Conservation (phyloP, 2,113 vertebrate species). For the Spilogale gracilis region DNA sequence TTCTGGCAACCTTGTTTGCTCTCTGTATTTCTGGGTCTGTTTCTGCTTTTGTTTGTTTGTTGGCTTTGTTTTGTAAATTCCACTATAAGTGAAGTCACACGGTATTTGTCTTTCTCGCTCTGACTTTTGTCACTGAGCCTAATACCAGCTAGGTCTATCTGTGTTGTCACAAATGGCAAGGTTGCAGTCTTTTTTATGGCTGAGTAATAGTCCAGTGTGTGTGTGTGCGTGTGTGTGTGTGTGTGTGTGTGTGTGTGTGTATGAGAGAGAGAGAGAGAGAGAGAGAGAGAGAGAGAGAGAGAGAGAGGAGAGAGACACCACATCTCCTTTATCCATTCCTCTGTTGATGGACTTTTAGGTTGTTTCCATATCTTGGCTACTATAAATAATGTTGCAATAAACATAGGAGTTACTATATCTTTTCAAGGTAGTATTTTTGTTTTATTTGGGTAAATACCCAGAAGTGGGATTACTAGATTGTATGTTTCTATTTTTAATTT, state of each 20-base stretch:
- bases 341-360: neutral
- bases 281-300: neutral
- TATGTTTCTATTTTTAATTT: neutral
- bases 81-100: neutral
- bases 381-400: neutral
- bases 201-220: neutral
- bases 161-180: neutral
- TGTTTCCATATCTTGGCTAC: neutral
- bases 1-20: neutral
- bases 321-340: neutral
- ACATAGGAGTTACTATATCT: neutral
- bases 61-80: neutral
- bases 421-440: neutral
- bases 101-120: neutral
- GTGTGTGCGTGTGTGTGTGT: neutral
- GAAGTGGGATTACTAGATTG: neutral
- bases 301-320: too few relatives aligned
- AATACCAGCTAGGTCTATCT: neutral
- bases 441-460: neutral
- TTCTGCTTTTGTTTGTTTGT: neutral
- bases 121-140: neutral
- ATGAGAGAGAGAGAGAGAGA: neutral
- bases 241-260: neutral
- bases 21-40: neutral
- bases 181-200: neutral